Conservation (phyloP, 2,888 invertebrate genomes). For the Ceramica pisi region DNA sequence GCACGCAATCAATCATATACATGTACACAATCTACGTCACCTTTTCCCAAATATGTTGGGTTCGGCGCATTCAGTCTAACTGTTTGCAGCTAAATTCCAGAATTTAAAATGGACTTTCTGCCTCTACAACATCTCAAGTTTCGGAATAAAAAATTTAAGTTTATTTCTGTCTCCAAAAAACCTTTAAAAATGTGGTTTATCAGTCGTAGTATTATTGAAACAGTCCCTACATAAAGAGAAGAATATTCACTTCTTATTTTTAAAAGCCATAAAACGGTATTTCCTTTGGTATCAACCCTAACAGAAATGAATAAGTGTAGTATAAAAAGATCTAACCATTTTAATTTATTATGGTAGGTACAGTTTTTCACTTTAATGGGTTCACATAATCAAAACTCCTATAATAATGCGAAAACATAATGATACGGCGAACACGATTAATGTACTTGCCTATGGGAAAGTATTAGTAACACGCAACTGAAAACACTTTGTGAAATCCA, state of each 20-base stretch:
- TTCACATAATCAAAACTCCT: constrained; percentile 19
- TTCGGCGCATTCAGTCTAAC: not conserved
- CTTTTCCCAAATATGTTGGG: too few species aligned
- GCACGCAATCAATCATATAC: too few species aligned
- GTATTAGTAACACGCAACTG: constrained; percentile 23
- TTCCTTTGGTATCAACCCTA: too few species aligned
- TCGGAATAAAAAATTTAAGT: not conserved
- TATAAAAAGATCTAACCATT: too few species aligned
- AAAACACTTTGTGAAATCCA: not conserved
- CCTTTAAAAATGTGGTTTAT: too few species aligned
- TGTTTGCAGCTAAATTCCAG: not conserved
- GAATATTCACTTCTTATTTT: too few species aligned
- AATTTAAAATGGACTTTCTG: not conserved
- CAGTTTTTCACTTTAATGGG: constrained; percentile 12
- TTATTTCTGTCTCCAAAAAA: not conserved
- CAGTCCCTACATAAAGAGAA: too few species aligned
- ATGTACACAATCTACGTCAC: too few species aligned
- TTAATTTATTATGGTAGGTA: too few species aligned
- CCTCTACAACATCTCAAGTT: not conserved
- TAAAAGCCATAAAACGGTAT: too few species aligned
- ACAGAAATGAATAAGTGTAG: not conserved
- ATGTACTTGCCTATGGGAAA: not conserved
- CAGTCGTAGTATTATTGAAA: too few species aligned
- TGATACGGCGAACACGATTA: not conserved
- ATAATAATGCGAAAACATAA: constrained; percentile 13